Base-by-base conservation (phyloP, 2,888 invertebrate species). In the Lagria hirta region DNA sequence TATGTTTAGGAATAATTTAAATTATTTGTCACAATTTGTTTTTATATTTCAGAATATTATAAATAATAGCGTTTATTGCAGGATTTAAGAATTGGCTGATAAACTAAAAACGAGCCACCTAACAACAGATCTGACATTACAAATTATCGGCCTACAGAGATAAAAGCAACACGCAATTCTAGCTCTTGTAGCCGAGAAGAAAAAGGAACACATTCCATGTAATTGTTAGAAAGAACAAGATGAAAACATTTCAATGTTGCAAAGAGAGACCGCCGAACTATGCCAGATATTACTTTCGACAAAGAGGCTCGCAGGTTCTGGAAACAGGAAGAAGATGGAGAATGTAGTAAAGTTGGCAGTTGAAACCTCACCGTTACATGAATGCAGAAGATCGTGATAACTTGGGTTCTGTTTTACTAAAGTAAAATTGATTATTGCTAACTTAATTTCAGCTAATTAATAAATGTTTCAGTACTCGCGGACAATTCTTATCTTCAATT, bases 81-180 rank as follows among this genome's bases (percentile, higher is more conserved):
- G 38, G 51, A 54, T 51, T 52, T 40, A 50, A 49, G 51, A 54
- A 58, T 52, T 49, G 48, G 49, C 52, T 51, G 58, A 63, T 62
- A 62, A 62, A 61, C 58, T 59, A 57, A 60, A 58, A 59, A 60
- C 55, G 61, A 57, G 55, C 53, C 62, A 58, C 60, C 60, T 60
- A 61, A 62, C 62, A 63, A 60, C 60, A 63, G 58, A 62, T 58
- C 62, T 61, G 60, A 61, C 61, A 60, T 62, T 61, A 65, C 64
- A 64, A 65, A 63, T 64, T 64, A 63, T 63, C 58, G 58, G 57
- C 52, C 57, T 56, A 59, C 51, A 51, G 58, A 59, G 58, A 63
- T 60, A 61, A 57, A 52, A 40, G 48, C 32, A 33, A 27, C 49
- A 51, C 30, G 52, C 62, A 52, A 62, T 60, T 57, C 49, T 41